phyloP scores from a whole-genome alignment of 2,113 vertebrate genomes.

The Engraulis encrasicolus region DNA sequence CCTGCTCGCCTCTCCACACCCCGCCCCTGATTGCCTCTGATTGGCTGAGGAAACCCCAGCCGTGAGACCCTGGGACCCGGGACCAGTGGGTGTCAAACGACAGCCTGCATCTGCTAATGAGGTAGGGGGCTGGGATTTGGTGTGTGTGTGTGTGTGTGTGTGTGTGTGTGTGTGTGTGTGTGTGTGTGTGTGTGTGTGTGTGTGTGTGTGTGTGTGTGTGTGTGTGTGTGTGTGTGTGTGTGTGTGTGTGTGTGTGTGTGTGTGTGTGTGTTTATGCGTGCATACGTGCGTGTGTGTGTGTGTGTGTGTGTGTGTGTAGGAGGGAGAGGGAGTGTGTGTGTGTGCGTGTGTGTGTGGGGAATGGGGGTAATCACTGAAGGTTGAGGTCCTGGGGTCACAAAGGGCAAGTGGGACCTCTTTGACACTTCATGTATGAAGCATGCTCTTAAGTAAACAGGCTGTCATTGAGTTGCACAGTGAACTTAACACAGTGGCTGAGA shows the following conservation, averaged over 20 bases:
- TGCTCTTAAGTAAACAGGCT: not conserved
- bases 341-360: too few relatives aligned
- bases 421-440: not conserved
- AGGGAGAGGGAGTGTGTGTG: too few relatives aligned
- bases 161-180: too few relatives aligned
- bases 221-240: too few relatives aligned
- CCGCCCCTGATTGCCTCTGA: conserved; percentile 44
- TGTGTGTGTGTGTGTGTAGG: too few relatives aligned
- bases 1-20: conserved; percentile 31
- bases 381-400: too few relatives aligned
- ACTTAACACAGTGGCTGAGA: not conserved
- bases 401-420: not conserved
- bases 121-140: not conserved
- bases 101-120: not conserved
- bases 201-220: too few relatives aligned
- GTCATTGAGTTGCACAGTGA: not conserved
- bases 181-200: too few relatives aligned
- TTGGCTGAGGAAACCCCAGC: conserved; percentile 19
- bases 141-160: not conserved
- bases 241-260: too few relatives aligned
- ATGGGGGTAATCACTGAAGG: too few relatives aligned
- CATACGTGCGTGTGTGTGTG: too few relatives aligned
- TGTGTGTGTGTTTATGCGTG: too few relatives aligned
- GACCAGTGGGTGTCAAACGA: not conserved
- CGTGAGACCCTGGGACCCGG: not conserved